Evolutionary conservation across 2,113 vertebrate species (phyloP).

Genomic region (Macquaria ambigua): DNA sequence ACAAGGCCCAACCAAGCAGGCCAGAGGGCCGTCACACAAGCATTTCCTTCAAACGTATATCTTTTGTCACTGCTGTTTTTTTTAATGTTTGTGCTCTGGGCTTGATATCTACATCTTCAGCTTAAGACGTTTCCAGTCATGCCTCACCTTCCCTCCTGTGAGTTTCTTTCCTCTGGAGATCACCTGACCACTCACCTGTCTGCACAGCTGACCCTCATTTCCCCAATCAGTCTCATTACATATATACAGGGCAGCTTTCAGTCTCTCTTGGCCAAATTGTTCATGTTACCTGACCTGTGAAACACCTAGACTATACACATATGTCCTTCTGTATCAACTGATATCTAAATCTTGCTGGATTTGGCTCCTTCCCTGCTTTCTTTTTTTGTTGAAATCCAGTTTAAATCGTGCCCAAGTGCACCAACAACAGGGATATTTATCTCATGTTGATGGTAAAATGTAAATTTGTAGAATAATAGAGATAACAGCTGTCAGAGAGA

Average conservation of each 20-base stretch:
- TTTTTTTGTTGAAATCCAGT: neutral
- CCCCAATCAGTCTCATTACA: neutral
- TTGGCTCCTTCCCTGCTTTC: neutral
- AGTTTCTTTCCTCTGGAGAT: neutral
- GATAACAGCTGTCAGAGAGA: neutral
- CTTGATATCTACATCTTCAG: too few relatives aligned
- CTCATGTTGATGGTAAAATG: neutral
- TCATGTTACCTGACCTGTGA: neutral
- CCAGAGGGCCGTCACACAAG: neutral
- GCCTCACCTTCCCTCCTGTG: too few relatives aligned
- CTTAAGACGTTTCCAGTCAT: neutral
- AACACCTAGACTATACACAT: neutral
- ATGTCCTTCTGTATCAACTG: neutral
- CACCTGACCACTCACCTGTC: conserved; percentile 4
- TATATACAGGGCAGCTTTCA: neutral
- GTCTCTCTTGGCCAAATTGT: neutral
- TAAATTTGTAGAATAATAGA: neutral
- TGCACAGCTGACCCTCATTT: conserved; percentile 4
- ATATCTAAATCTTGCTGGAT: neutral
- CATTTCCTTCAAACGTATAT: neutral
- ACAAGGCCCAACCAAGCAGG: neutral
- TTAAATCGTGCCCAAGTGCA: neutral
- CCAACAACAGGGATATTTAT: neutral
- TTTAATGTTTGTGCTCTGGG: too few relatives aligned
- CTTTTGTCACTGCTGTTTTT: neutral